Percentiles rank a stretch among this genome's conserved stretches.
Conservation (phyloP, 2,888 invertebrate species). For the Eristalis arbustorum region DNA sequence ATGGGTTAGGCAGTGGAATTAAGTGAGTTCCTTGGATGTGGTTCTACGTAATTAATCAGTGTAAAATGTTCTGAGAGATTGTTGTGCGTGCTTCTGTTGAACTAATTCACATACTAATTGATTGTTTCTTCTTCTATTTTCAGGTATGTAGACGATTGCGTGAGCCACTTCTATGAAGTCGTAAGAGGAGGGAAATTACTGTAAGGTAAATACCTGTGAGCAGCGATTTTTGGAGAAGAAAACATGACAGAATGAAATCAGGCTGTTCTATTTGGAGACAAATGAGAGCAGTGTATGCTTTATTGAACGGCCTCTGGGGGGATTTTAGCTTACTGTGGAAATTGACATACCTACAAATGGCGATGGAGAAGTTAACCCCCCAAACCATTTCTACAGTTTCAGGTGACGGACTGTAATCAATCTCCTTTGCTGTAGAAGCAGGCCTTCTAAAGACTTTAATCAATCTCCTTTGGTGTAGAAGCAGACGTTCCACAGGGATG, state of each 20-base stretch:
- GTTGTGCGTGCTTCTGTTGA: not conserved
- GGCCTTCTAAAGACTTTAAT: no score
- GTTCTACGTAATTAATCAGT: conserved; percentile 19
- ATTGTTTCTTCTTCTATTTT: conserved; percentile 22
- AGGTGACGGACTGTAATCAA: no score
- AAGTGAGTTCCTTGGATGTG: conserved; percentile 20
- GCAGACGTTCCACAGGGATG: no score
- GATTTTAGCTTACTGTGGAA: no score
- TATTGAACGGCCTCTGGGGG: no score
- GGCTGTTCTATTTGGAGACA: no score
- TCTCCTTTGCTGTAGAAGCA: no score
- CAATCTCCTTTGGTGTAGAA: no score
- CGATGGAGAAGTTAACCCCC: no score
- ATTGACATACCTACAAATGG: no score
- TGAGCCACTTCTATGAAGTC: not conserved
- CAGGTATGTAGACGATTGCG: conserved; percentile 44
- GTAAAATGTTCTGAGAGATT: conserved; percentile 5
- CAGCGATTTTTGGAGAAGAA: not conserved
- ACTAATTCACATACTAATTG: not conserved
- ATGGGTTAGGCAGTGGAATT: conserved; percentile 14
- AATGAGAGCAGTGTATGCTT: no score
- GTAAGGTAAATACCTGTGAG: not conserved
- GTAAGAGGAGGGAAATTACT: not conserved
- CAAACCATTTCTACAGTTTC: no score
- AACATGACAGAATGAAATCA: not conserved